phyloP scores from a whole-genome alignment of 2,797 vertebrate genomes.

The Ctenopoma kingsleyae region DNA sequence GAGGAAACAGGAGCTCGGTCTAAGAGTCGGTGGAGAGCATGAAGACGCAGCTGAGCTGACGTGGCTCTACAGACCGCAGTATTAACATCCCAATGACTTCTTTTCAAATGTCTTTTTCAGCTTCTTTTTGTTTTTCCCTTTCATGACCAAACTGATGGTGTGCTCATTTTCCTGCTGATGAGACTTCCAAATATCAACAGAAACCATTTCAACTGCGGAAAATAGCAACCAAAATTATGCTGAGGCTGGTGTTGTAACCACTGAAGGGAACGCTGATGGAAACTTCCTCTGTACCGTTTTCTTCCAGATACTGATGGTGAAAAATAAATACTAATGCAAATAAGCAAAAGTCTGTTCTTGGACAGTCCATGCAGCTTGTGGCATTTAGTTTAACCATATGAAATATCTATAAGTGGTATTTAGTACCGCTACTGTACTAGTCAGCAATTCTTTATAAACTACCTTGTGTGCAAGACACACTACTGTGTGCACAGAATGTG shows the following conservation, averaged over 20 bases:
- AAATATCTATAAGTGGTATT: conserved; percentile 28
- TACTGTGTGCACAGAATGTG: background rate
- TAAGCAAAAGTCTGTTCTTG: conserved; percentile 21
- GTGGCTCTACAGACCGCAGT: conserved; percentile 52
- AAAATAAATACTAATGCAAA: conserved; percentile 37
- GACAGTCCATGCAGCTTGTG: background rate
- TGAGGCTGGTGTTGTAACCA: conserved; percentile 36
- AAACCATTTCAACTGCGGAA: conserved; percentile 44
- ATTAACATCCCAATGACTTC: conserved; percentile 45
- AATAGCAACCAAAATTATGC: conserved; percentile 52
- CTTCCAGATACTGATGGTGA: background rate
- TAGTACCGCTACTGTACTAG: background rate
- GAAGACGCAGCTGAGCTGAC: conserved; percentile 47
- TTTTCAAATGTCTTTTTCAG: conserved; percentile 49
- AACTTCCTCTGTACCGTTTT: conserved; percentile 18
- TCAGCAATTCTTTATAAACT: conserved; percentile 19
- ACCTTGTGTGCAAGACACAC: background rate
- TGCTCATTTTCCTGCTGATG: conserved; percentile 30
- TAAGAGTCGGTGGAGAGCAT: conserved; percentile 21
- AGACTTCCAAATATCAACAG: conserved; percentile 33
- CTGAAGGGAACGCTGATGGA: conserved; percentile 47
- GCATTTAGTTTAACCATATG: conserved; percentile 20
- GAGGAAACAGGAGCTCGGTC: conserved; percentile 47
- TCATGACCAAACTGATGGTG: conserved; percentile 35
- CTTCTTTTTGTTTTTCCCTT: conserved; percentile 44